Conservation (phyloP, 2,888 invertebrate genomes). For the Drosophila suboccidentalis region DNA sequence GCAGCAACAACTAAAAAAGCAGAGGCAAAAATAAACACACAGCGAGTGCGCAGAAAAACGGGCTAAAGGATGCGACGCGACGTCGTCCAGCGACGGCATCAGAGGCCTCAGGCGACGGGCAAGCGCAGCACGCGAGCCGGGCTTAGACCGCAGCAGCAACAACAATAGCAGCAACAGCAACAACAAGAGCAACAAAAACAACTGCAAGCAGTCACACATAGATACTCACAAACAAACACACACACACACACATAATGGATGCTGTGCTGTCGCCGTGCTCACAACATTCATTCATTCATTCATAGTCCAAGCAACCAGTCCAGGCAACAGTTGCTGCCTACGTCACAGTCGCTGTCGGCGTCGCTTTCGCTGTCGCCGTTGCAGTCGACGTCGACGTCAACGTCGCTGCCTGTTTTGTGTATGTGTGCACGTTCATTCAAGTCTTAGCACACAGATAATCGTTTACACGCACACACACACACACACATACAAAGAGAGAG, state of each 20-base stretch:
- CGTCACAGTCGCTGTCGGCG: constrained; percentile 39
- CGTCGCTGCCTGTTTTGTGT: neutral
- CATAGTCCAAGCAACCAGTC: constrained; percentile 39
- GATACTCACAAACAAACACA: constrained; percentile 27
- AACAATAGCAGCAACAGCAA: constrained; percentile 17
- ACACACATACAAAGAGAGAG: constrained; percentile 15
- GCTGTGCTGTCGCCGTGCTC: constrained; percentile 60
- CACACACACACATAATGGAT: constrained; percentile 47
- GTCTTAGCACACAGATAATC: constrained; percentile 56
- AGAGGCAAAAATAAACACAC: constrained; percentile 41
- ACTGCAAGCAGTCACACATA: constrained; percentile 26
- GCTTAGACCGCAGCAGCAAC: constrained; percentile 25
- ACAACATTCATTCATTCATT: constrained; percentile 71
- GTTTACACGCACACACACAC: constrained; percentile 14
- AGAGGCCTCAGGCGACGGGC: constrained; percentile 53
- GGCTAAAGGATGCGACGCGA: constrained; percentile 66
- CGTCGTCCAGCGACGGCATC: constrained; percentile 34
- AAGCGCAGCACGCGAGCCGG: constrained; percentile 74
- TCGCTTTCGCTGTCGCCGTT: neutral
- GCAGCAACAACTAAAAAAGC: constrained; percentile 10
- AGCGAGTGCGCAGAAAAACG: constrained; percentile 58
- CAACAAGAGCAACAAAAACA: too few relatives aligned
- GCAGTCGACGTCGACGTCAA: neutral
- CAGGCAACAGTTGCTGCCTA: constrained; percentile 27
- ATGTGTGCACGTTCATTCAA: constrained; percentile 54